Evolutionary conservation across 2,888 invertebrate genomes (phyloP).

Genomic region (Nephrocerus scutellatus): DNA sequence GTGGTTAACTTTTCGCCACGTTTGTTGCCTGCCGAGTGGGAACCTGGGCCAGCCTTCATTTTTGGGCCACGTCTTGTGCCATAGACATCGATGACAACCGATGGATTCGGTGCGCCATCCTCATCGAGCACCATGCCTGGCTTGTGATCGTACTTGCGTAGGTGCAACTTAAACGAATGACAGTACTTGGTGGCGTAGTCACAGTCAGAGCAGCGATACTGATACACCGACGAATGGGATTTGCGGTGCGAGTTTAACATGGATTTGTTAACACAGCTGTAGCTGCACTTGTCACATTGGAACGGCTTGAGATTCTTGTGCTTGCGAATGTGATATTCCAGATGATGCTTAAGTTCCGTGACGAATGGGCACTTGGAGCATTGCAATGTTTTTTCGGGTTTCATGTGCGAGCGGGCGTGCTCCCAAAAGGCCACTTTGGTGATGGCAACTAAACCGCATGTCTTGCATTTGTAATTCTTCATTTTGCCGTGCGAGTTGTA

Average conservation of each 20-base stretch:
- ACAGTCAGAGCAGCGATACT: slow-evolving; percentile 89
- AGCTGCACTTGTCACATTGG: slow-evolving; percentile 82
- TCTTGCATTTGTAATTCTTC: slow-evolving; percentile 87
- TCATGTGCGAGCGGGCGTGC: slow-evolving; percentile 86
- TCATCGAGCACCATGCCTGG: slow-evolving; percentile 85
- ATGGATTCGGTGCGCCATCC: slow-evolving; percentile 81
- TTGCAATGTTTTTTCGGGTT: slow-evolving; percentile 80
- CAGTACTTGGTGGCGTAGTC: slow-evolving; percentile 96
- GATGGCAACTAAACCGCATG: slow-evolving; percentile 75
- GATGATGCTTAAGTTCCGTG: slow-evolving; percentile 97
- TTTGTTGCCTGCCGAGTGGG: slow-evolving; percentile 23
- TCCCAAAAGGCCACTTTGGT: slow-evolving; percentile 92
- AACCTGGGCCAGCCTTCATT: slow-evolving; percentile 43
- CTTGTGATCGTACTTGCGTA: slow-evolving; percentile 84
- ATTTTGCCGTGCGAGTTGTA: slow-evolving; percentile 63
- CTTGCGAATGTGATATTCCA: slow-evolving; percentile 94
- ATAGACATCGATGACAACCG: slow-evolving; percentile 84
- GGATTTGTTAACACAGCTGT: slow-evolving; percentile 94
- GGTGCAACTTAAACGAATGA: slow-evolving; percentile 91
- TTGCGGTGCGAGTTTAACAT: slow-evolving; percentile 99
- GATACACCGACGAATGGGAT: slow-evolving; percentile 87
- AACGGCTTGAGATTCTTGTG: slow-evolving; percentile 94
- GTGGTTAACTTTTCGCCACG: slow-evolving; percentile 11
- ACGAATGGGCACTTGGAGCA: slow-evolving; percentile 95
- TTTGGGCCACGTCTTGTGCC: slow-evolving; percentile 85